Evolutionary conservation across 2,888 invertebrate genomes (phyloP).

Genomic region (Cosmia pyralina): DNA sequence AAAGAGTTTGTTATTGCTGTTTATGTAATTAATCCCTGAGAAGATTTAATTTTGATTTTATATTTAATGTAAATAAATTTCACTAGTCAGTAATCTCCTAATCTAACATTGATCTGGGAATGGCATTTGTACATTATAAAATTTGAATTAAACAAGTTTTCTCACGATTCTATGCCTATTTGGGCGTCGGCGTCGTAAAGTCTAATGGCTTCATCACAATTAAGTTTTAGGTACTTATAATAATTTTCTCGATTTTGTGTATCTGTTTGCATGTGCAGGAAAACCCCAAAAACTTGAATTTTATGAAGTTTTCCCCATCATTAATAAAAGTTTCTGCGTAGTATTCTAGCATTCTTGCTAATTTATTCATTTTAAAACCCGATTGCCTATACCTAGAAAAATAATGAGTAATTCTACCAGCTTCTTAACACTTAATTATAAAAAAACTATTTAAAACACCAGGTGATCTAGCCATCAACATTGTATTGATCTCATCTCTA

Average conservation of each 20-base stretch:
- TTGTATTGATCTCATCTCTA: constrained; percentile 33
- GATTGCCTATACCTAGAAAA: neutral
- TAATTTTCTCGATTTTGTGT: neutral
- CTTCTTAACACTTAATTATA: constrained; percentile 28
- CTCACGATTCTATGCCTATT: constrained; percentile 52
- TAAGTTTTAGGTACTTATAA: no score
- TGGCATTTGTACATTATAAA: constrained; percentile 33
- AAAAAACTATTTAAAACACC: constrained; percentile 31
- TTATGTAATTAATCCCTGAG: constrained; percentile 50
- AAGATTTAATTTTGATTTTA: constrained; percentile 39
- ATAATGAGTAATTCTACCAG: neutral
- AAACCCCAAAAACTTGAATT: neutral
- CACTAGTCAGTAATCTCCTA: constrained; percentile 32
- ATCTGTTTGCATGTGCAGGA: no score
- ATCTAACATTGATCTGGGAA: constrained; percentile 44
- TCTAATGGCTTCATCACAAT: constrained; percentile 12
- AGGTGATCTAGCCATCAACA: constrained; percentile 34
- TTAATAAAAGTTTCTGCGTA: neutral
- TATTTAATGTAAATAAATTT: constrained; percentile 47
- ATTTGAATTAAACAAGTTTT: constrained; percentile 28
- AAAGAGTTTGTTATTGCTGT: constrained; percentile 32
- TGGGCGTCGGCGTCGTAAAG: constrained; percentile 7
- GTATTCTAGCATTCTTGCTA: neutral
- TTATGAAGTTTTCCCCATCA: neutral
- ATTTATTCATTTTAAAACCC: neutral